phyloP scores from a whole-genome alignment of 2,797 vertebrate genomes.

The Chloroceryle inda region DNA sequence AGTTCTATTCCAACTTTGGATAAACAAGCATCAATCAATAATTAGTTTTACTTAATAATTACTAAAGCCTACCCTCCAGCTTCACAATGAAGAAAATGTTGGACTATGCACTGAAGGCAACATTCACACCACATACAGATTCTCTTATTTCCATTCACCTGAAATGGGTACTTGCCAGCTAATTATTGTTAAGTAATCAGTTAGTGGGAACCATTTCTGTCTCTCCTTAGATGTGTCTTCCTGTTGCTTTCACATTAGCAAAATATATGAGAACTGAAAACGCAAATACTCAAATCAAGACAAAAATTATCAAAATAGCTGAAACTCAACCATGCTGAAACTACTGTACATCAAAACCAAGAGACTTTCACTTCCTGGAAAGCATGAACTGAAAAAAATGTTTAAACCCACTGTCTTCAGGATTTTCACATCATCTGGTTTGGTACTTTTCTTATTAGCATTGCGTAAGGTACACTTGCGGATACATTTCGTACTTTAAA shows the following conservation, averaged over 20 bases:
- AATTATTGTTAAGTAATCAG: not conserved
- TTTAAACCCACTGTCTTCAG: not conserved
- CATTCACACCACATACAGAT: not conserved
- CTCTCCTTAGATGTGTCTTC: not conserved
- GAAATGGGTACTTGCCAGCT: not conserved
- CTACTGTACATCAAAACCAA: not conserved
- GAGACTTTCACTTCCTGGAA: not conserved
- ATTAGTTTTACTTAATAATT: not conserved
- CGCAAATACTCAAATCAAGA: accelerated
- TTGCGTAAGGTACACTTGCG: not conserved
- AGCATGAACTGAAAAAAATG: not conserved
- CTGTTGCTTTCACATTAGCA: not conserved
- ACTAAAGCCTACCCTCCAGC: not conserved
- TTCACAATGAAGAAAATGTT: not conserved
- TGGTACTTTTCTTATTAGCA: not conserved
- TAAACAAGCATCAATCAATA: not conserved
- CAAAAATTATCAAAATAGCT: not conserved
- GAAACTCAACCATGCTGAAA: not conserved
- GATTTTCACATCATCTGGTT: not conserved
- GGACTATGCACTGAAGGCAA: not conserved
- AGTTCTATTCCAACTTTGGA: not conserved
- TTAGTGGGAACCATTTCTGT: not conserved
- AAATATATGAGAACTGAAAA: not conserved
- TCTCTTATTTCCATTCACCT: not conserved
- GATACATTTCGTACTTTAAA: not conserved